Conservation (phyloP, 2,888 invertebrate genomes). For the Phania funesta region DNA sequence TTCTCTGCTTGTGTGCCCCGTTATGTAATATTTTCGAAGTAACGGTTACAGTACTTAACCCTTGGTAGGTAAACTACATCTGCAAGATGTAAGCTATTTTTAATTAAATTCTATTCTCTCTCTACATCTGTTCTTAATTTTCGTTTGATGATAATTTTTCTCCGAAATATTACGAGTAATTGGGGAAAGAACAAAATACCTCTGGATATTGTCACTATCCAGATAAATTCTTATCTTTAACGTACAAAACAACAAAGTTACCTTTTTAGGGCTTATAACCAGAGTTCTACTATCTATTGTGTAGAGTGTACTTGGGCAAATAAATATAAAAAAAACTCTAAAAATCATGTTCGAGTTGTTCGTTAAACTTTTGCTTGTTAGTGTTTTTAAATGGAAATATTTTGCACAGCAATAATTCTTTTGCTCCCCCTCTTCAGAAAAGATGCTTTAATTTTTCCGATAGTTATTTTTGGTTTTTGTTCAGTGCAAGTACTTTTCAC, state of each 20-base stretch:
- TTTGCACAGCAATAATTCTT: slow-evolving; percentile 37
- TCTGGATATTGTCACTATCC: no score
- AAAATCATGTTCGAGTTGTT: slow-evolving; percentile 60
- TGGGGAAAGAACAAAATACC: no score
- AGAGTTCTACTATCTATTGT: slow-evolving; percentile 3
- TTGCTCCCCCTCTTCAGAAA: slow-evolving; percentile 1
- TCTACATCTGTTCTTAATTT: no score
- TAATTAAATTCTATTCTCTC: no score
- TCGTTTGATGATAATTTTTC: no score
- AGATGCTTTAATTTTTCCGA: slow-evolving; percentile 28
- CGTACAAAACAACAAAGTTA: neutral
- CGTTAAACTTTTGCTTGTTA: slow-evolving; percentile 69
- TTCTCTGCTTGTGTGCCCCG: no score
- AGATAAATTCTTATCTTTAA: neutral
- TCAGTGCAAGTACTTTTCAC: slow-evolving; percentile 31
- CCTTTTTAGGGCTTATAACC: neutral
- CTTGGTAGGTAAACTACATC: no score
- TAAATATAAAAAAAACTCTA: slow-evolving; percentile 23
- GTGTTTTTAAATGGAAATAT: slow-evolving; percentile 65
- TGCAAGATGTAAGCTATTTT: no score
- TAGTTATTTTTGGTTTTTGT: neutral
- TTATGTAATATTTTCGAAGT: no score
- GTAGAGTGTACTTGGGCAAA: neutral
- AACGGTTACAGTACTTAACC: no score
- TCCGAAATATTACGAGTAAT: no score